phyloP scores from a whole-genome alignment of 1,140 invertebrate species.

The Lineus longissimus region DNA sequence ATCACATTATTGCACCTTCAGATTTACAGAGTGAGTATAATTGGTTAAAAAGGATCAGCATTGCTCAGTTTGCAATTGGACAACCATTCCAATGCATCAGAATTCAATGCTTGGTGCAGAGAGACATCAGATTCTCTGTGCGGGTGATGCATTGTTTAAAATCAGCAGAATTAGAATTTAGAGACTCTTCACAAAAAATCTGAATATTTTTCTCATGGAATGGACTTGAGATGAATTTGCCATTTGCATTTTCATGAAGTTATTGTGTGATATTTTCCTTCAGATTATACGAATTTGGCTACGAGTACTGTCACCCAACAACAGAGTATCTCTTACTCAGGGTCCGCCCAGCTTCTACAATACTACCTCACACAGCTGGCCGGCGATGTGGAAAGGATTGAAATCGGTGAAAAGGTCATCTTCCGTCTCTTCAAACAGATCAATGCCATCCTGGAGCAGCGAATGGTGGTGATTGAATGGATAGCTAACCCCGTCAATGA shows the following conservation, averaged over 20 bases:
- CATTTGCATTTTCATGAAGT: too few relatives aligned
- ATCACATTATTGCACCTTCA: slow-evolving; percentile 85
- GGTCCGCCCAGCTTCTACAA: slow-evolving; percentile 72
- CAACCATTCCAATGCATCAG: too few relatives aligned
- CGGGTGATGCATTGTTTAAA: too few relatives aligned
- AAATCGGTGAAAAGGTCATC: slow-evolving; percentile 61
- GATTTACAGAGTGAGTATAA: slow-evolving; percentile 77
- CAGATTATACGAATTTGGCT: slow-evolving; percentile 92
- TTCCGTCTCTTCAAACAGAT: slow-evolving; percentile 71
- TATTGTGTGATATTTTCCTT: slow-evolving; percentile 26
- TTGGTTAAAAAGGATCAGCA: too few relatives aligned
- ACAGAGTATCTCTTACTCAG: slow-evolving; percentile 73
- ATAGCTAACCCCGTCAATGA: slow-evolving; percentile 89
- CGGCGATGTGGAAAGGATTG: slow-evolving; percentile 71
- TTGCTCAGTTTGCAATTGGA: too few relatives aligned
- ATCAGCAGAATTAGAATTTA: too few relatives aligned
- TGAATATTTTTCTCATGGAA: too few relatives aligned
- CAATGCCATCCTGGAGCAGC: slow-evolving; percentile 77
- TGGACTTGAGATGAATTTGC: too few relatives aligned
- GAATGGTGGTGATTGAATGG: slow-evolving; percentile 87
- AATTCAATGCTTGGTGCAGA: too few relatives aligned
- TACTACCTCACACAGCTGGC: slow-evolving; percentile 80
- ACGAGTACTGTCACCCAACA: slow-evolving; percentile 88
- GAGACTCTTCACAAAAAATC: too few relatives aligned
- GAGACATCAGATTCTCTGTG: too few relatives aligned